phyloP scores from a whole-genome alignment of 2,797 vertebrate genomes.

The Manis javanica region DNA sequence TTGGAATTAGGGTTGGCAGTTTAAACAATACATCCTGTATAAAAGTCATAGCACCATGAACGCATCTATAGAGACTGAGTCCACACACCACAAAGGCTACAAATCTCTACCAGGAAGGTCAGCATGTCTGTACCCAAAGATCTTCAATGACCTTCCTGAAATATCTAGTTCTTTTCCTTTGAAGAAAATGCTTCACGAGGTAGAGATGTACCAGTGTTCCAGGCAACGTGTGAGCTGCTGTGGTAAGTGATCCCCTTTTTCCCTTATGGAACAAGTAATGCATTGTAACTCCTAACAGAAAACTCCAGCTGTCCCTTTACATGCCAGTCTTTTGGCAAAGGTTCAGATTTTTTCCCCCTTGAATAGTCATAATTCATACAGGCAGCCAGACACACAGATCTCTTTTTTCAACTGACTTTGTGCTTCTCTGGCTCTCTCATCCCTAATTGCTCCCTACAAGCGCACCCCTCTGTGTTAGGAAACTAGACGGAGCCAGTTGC shows the following conservation, averaged over 20 bases:
- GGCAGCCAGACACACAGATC: constrained; percentile 80
- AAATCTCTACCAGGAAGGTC: constrained; percentile 60
- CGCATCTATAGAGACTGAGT: not conserved
- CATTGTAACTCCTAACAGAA: constrained; percentile 84
- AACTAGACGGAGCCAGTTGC: constrained; percentile 76
- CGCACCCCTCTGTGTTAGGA: constrained; percentile 23
- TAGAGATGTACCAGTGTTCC: constrained; percentile 78
- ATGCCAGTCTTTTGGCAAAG: constrained; percentile 84
- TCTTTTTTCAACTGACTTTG: constrained; percentile 74
- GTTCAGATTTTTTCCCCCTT: constrained; percentile 75
- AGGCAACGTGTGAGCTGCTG: constrained; percentile 68
- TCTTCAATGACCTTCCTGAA: constrained; percentile 78
- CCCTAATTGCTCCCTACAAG: constrained; percentile 67
- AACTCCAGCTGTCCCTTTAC: constrained; percentile 87
- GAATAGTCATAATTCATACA: constrained; percentile 88
- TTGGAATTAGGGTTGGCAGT: constrained; percentile 29
- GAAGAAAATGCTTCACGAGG: constrained; percentile 82
- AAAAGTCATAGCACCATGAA: constrained; percentile 56
- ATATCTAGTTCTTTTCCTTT: constrained; percentile 79
- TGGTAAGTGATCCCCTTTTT: constrained; percentile 78
- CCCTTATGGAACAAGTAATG: constrained; percentile 82
- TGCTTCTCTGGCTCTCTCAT: constrained; percentile 80
- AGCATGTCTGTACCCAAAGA: constrained; percentile 67
- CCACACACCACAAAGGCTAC: constrained; percentile 29
- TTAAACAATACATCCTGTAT: constrained; percentile 62